Evolutionary conservation across 2,888 invertebrate genomes (phyloP), one percentile per base, ranked within the genome.

Genomic region (Amiota mariae): DNA sequence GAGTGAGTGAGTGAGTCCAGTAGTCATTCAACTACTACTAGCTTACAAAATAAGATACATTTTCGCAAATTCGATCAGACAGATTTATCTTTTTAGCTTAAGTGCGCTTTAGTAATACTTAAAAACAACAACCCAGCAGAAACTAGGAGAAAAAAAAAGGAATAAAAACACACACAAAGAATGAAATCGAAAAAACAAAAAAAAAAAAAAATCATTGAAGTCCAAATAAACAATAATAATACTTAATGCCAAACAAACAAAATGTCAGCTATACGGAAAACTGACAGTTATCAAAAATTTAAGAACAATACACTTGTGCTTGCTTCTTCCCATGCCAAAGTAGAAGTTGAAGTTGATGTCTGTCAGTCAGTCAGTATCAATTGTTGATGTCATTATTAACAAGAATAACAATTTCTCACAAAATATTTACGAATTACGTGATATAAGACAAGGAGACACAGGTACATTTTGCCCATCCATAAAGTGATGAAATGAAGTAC

Each of bases 281-380:
- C 51, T 68, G 67, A 51, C 67, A 68, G 67, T 51, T 68, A 68
- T 51, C 67, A 68, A 48, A 68, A 68, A 68, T 51, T 48, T 36
- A 36, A 36, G 36, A 36, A 6, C 36, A 36, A 36, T 6, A 36
- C 36, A 36, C 13, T 56, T 56, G n/a, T 54, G 24, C 24, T 2
- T 24, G 24, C 24, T 3, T 3, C 1, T 24, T 1, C 24, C 24
- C 24, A 24, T 24, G 24, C 24, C 54, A 3, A 54, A 54, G 54
- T 36, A 46, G 63, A 63, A 63, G 54, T 36, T 63, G 63, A 63
- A 63, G 63, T 63, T 36, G 63, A 54, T 54, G 12, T 63, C 18
- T 46, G 63, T 63, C 67, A 57, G 59, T n/a, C n/a, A 72, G 73
- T 57, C 13, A 76, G 80, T 36, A 36, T 36, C 36, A 36, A 36